A percentile compares a stretch with the other conserved stretches of the same genome.
phyloP scores from a whole-genome alignment of 2,113 vertebrate species.

The Peromyscus maniculatus region DNA sequence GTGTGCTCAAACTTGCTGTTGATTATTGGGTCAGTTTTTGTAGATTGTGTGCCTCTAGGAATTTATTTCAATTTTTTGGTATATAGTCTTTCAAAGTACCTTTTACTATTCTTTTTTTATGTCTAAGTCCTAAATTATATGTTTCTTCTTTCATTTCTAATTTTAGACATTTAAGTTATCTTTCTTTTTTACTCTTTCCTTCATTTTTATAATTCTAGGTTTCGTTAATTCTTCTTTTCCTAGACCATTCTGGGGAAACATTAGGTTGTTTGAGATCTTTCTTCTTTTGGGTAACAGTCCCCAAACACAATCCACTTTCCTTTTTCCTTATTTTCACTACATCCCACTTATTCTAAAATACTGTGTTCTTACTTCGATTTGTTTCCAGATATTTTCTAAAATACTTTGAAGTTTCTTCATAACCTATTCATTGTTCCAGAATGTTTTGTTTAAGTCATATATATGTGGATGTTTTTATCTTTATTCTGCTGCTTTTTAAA shows the following conservation, averaged over 20 bases:
- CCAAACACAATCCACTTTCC: background rate
- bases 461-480: background rate
- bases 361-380: background rate
- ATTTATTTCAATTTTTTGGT: background rate
- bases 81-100: background rate
- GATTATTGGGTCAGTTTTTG: background rate
- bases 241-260: background rate
- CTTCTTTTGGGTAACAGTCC: background rate
- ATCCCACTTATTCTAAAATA: background rate
- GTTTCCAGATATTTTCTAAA: background rate
- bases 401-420: background rate
- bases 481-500: background rate
- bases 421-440: background rate
- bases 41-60: background rate
- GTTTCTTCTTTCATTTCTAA: background rate
- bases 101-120: background rate
- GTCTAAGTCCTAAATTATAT: background rate
- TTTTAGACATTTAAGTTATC: background rate
- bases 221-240: background rate
- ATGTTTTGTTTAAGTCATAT: background rate
- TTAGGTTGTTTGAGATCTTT: background rate
- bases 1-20: background rate
- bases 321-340: background rate
- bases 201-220: background rate
- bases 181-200: background rate